Conservation (phyloP, 2,888 invertebrate genomes). For the Drosophila monieri region DNA sequence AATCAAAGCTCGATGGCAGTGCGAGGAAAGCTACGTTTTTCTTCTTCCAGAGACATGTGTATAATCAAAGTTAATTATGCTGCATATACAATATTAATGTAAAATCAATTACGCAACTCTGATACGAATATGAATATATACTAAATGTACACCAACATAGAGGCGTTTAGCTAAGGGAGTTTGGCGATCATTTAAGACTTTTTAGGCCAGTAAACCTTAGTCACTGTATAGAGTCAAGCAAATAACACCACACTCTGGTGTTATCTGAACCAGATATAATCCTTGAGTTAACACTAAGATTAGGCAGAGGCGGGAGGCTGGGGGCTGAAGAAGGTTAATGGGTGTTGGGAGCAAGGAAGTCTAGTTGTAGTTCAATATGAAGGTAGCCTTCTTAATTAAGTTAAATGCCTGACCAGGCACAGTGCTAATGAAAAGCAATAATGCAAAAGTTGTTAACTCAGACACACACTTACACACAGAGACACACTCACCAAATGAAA, state of each 20-base stretch:
- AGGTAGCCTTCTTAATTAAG: conserved; percentile 66
- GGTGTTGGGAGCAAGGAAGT: conserved; percentile 33
- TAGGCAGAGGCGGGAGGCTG: conserved; percentile 31
- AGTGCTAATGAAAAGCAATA: conserved; percentile 69
- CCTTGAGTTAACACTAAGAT: conserved; percentile 71
- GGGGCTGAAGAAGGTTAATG: neutral
- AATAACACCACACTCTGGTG: conserved; percentile 17
- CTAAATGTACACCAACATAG: conserved; percentile 24
- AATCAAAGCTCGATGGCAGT: conserved; percentile 51
- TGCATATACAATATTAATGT: conserved; percentile 70
- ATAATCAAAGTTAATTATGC: conserved; percentile 72
- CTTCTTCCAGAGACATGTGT: conserved; percentile 49
- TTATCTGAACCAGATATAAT: conserved; percentile 36
- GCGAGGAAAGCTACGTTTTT: conserved; percentile 15
- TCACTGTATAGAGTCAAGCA: conserved; percentile 43
- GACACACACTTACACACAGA: conserved; percentile 9
- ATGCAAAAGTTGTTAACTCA: conserved; percentile 52
- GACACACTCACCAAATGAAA: conserved; percentile 8
- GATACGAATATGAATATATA: conserved; percentile 23
- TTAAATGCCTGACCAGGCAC: conserved; percentile 51
- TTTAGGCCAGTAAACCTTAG: conserved; percentile 49
- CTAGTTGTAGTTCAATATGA: conserved; percentile 48
- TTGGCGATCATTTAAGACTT: conserved; percentile 49
- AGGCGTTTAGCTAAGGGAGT: conserved; percentile 27
- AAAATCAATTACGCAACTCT: conserved; percentile 29